A percentile compares a stretch with the other conserved stretches of the same genome.
Conservation (phyloP, 2,888 invertebrate genomes). For the Agrilus biguttatus region DNA sequence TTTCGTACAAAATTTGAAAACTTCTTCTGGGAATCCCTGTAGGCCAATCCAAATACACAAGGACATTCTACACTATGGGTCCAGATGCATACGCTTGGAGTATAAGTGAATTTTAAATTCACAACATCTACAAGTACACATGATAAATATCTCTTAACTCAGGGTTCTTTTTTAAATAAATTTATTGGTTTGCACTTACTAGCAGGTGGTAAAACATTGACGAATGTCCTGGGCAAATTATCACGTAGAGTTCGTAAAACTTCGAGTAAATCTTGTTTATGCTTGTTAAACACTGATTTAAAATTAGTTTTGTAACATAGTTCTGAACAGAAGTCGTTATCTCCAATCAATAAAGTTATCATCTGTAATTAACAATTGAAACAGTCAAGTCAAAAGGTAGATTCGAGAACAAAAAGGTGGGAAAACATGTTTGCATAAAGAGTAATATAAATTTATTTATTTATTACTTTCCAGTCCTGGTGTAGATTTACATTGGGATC, state of each 20-base stretch:
- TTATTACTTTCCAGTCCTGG: slow-evolving; percentile 45
- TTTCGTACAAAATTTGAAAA: slow-evolving; percentile 33
- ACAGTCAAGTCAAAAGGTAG: too few species aligned
- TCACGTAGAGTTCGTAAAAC: slow-evolving; percentile 37
- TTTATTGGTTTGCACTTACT: slow-evolving; percentile 21
- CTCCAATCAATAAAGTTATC: slow-evolving; percentile 42
- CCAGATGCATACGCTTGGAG: slow-evolving; percentile 29
- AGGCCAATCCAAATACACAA: slow-evolving; percentile 36
- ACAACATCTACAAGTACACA: slow-evolving; percentile 25
- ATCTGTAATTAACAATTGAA: slow-evolving; percentile 24
- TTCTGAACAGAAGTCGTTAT: slow-evolving; percentile 46
- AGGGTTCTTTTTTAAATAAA: too few species aligned
- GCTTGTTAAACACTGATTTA: slow-evolving; percentile 29
- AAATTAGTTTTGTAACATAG: slow-evolving; percentile 35
- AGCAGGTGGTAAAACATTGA: slow-evolving; percentile 39
- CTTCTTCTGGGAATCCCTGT: slow-evolving; percentile 19
- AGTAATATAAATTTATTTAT: too few species aligned
- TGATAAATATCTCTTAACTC: too few species aligned
- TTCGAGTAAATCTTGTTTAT: slow-evolving; percentile 34
- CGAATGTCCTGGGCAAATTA: slow-evolving; percentile 43
- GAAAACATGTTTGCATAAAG: too few species aligned
- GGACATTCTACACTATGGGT: slow-evolving; percentile 38
- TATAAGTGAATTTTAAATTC: slow-evolving; percentile 24
- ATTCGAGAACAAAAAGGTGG: too few species aligned
- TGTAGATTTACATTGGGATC: slow-evolving; percentile 39